These are phyloP conservation scores for Drosophila ercepeae DNA, from an alignment of 1,140 invertebrate species.

Conservation along the genomic window DNA sequence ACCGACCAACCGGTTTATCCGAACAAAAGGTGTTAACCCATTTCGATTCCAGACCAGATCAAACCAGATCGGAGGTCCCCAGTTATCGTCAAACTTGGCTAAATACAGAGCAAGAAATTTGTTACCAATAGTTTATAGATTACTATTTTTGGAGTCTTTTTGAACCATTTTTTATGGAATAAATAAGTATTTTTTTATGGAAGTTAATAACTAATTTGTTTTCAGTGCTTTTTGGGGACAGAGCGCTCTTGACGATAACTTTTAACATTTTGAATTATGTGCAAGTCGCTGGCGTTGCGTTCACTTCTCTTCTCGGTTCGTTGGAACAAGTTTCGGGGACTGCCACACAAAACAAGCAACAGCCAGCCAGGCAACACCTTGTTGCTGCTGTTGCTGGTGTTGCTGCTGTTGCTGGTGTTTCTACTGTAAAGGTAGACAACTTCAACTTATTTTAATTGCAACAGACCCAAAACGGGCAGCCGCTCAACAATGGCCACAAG, in stretches of 20 bases:
- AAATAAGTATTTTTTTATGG: too few relatives aligned
- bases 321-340: slow-evolving; percentile 69
- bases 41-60: slow-evolving; percentile 58
- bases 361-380: slow-evolving; percentile 41
- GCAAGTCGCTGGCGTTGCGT: slow-evolving; percentile 57
- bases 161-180: too few relatives aligned
- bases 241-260: slow-evolving; percentile 79
- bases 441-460: slow-evolving; percentile 81
- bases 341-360: slow-evolving; percentile 19
- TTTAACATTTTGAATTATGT: slow-evolving; percentile 82
- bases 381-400: slow-evolving; percentile 12
- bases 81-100: background rate
- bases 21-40: slow-evolving; percentile 75
- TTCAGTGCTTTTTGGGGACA: slow-evolving; percentile 17
- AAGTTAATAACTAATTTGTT: too few relatives aligned
- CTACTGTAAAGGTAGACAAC: slow-evolving; percentile 77
- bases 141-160: too few relatives aligned
- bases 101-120: background rate
- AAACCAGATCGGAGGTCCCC: slow-evolving; percentile 25
- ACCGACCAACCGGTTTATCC: background rate
- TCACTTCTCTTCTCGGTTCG: slow-evolving; percentile 53
- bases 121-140: too few relatives aligned
- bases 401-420: background rate
- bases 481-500: slow-evolving; percentile 38
- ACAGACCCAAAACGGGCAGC: slow-evolving; percentile 50